Evolutionary conservation across 2,888 invertebrate species (phyloP).

Genomic region (Rotaria macrura): DNA sequence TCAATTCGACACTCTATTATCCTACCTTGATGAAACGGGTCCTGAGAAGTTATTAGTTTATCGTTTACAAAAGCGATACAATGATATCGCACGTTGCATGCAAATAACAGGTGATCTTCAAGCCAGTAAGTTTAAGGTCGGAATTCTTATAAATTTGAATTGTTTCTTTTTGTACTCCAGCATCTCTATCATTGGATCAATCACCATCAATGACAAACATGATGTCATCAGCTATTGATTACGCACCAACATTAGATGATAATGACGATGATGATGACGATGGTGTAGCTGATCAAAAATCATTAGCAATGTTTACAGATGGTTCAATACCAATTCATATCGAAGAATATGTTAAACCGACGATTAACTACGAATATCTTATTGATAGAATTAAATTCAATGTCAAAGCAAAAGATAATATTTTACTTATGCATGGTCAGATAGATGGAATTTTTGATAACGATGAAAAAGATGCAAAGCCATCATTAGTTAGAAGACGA

Average conservation of each 20-base stretch:
- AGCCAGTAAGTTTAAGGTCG: neutral
- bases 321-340: neutral
- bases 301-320: neutral
- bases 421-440: neutral
- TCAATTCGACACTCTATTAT: neutral
- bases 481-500: neutral
- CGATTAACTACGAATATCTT: neutral
- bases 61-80: conserved; percentile 2
- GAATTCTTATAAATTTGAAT: too few relatives aligned
- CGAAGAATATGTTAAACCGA: neutral
- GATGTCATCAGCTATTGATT: neutral
- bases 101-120: neutral
- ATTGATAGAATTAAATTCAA: neutral
- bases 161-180: neutral
- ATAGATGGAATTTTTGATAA: neutral
- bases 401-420: neutral
- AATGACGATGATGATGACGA: neutral
- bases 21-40: neutral
- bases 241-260: neutral
- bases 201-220: neutral
- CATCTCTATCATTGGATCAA: neutral
- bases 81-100: neutral
- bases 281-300: too few relatives aligned
- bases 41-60: neutral
- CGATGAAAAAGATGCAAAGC: neutral